Base-by-base conservation (phyloP, 2,797 vertebrate species). In the Odontamblyopus rebecca region DNA sequence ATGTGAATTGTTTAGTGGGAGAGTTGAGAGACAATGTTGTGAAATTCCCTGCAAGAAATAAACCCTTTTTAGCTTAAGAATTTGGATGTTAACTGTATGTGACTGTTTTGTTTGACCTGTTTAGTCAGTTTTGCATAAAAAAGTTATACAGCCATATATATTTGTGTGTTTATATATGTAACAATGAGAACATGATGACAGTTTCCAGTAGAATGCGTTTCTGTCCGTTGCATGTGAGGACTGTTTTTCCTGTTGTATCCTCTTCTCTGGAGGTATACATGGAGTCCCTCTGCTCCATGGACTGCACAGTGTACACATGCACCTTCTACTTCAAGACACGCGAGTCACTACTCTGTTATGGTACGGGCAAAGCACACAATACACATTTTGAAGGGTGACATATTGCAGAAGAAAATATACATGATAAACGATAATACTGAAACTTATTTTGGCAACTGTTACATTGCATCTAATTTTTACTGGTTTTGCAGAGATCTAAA, bases 291-390 rank as follows among this genome's bases (percentile, higher is more conserved):
- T 29, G 75, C 77, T 78, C 77, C 75, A 62, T 64, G 62, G 73
- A 74, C 78, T n/a, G 62, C 68, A 79, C 67, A 79, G 73, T 67
- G 75, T 38, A 70, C 80, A 90, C 70, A 82, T 86, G 62, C 51
- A 76, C 62, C 23, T 72, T 50, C 41, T 57, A 72, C 68, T 56
- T 51, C 53, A 73, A 70, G 69, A 61, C 80, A 80, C 32, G 61
- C 69, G 0, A 77, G 71, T 41, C 0, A 2, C 26, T 56, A 64
- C 68, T 68, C 23, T 9, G 23, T 15, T n/a, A 23, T 44, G 41
- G 12, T 48, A 48, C 76, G 72, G 77, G 53, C 32, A 63, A 23
- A 63, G 61, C 29, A 35, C 32, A 35, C 32, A 35, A 35, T 38
- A 9, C 32, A 35, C 32, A 6, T 35, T 35, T 35, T 6, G 32